These are phyloP conservation scores for Carabus problematicus DNA, from an alignment of 2,888 invertebrate genomes.

Conservation along the genomic window DNA sequence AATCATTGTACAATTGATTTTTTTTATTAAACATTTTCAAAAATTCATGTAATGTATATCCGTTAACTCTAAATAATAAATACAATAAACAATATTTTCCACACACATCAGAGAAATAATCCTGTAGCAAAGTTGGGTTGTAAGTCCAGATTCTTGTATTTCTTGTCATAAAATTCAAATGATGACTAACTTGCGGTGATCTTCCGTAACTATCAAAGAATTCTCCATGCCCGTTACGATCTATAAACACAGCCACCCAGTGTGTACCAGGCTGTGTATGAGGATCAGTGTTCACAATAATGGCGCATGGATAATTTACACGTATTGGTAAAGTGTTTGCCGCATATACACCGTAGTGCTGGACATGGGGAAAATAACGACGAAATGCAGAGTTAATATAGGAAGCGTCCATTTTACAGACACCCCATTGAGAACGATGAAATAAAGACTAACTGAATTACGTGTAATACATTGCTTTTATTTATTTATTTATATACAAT, in stretches of 20 bases:
- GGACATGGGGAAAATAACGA: background rate
- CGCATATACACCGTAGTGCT: constrained; percentile 6
- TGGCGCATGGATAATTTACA: constrained; percentile 31
- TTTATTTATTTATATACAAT: too few species aligned
- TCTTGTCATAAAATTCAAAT: constrained; percentile 8
- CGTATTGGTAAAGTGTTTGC: constrained; percentile 15
- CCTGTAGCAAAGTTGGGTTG: constrained; percentile 22
- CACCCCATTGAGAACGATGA: background rate
- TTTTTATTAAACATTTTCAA: too few species aligned
- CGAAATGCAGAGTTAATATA: background rate
- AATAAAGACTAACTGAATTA: too few species aligned
- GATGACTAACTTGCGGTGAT: constrained; percentile 16
- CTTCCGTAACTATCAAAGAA: constrained; percentile 30
- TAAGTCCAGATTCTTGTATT: constrained; percentile 19
- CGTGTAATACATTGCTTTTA: too few species aligned
- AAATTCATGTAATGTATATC: too few species aligned
- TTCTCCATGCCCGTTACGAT: constrained; percentile 13
- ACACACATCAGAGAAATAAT: constrained; percentile 11
- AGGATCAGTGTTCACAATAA: constrained; percentile 17
- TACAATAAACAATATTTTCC: constrained; percentile 24
- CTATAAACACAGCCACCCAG: constrained; percentile 28
- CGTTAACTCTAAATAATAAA: constrained; percentile 4
- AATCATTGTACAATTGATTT: too few species aligned
- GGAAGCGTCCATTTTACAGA: background rate
- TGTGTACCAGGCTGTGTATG: constrained; percentile 18